These are phyloP conservation scores for Chrysopa pallens DNA, from an alignment of 1,140 invertebrate genomes.

Conservation along the genomic window DNA sequence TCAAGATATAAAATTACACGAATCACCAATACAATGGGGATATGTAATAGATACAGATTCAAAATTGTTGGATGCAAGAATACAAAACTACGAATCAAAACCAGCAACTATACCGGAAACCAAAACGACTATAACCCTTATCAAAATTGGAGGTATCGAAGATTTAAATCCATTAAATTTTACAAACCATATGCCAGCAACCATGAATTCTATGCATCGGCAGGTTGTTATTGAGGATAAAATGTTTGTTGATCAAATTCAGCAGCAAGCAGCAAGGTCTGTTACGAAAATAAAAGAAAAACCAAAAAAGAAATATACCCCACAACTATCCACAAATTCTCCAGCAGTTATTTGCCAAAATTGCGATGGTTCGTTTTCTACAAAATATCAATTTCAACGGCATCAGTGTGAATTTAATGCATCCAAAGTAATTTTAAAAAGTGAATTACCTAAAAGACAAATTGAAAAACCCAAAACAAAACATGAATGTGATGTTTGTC, in stretches of 20 bases:
- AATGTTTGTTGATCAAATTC: neutral
- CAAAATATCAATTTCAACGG: constrained; percentile 22
- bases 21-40: neutral
- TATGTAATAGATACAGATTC: neutral
- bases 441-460: constrained; percentile 11
- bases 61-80: neutral
- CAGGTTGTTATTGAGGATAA: neutral
- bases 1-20: neutral
- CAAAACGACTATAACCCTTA: constrained; percentile 8
- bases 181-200: constrained; percentile 5
- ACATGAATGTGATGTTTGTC: constrained; percentile 16
- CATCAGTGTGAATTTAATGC: constrained; percentile 22
- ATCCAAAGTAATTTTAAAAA: constrained; percentile 17
- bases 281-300: neutral
- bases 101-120: constrained; percentile 6
- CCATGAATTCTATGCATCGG: constrained; percentile 1
- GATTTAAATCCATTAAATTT: constrained; percentile 9
- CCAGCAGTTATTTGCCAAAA: constrained; percentile 20
- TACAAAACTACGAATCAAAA: neutral
- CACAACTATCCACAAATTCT: constrained; percentile 7
- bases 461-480: constrained; percentile 13
- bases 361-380: constrained; percentile 21
- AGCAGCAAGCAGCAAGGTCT: neutral
- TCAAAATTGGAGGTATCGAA: constrained; percentile 9
- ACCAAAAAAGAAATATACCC: neutral